Percentiles rank a stretch among this genome's conserved stretches.
phyloP scores from a whole-genome alignment of 92 coral and sea anemone genomes.

The Desmophyllum pertusum region DNA sequence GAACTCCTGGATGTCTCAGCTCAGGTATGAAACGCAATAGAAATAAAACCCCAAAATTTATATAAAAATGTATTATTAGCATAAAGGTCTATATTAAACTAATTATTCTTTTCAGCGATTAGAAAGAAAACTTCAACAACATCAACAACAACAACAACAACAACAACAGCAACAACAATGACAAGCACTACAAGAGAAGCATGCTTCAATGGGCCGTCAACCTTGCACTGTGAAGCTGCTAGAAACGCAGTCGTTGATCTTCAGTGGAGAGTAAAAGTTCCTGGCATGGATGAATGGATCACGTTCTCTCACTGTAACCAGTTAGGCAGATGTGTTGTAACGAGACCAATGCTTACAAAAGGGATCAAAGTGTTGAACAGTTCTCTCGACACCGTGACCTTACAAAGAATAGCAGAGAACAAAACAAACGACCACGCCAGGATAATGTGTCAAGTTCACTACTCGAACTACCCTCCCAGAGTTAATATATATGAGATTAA shows the following conservation, averaged over 20 bases:
- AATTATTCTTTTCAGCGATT: no score
- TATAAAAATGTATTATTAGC: no score
- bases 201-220: neutral
- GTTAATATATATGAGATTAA: neutral
- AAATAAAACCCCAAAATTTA: no score
- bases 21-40: no score
- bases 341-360: neutral
- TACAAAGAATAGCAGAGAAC: neutral
- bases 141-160: neutral
- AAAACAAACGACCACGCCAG: neutral
- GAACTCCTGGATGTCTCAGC: no score
- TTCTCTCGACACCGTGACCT: neutral
- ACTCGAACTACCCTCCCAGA: neutral
- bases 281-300: neutral
- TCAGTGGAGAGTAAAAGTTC: neutral
- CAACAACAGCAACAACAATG: neutral
- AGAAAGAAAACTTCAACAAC: no score
- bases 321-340: neutral
- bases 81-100: no score
- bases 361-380: neutral
- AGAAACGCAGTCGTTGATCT: neutral
- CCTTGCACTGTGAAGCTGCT: neutral
- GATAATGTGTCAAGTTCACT: neutral
- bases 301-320: neutral
- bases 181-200: neutral